These are phyloP conservation scores for Echinarachnius parma DNA, from an alignment of 53 echinoderm and acorn worm species.

Conservation along the genomic window DNA sequence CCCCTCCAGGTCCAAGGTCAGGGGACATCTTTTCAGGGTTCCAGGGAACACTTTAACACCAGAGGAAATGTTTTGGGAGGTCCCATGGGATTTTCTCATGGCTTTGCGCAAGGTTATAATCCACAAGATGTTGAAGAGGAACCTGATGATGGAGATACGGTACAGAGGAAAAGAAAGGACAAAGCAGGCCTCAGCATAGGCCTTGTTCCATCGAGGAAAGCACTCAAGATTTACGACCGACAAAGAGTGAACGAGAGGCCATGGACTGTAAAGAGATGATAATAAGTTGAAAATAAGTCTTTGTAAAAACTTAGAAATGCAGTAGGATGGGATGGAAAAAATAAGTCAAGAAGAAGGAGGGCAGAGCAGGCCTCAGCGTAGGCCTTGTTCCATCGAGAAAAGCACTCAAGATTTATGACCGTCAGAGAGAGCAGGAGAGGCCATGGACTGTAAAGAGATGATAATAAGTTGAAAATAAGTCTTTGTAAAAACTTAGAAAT, in stretches of 20 bases:
- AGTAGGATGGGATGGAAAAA: too few relatives aligned
- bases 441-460: conserved; percentile 66
- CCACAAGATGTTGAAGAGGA: background rate
- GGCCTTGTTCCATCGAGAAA: conserved; percentile 68
- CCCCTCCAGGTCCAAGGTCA: background rate
- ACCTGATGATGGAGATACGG: conserved; percentile 16
- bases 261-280: conserved; percentile 59
- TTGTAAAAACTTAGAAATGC: too few relatives aligned
- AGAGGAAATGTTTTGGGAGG: background rate
- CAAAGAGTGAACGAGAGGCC: conserved; percentile 58
- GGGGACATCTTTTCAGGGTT: background rate
- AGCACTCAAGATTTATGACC: conserved; percentile 53
- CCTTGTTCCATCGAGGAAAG: conserved; percentile 70
- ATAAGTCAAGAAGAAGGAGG: conserved; percentile 64
- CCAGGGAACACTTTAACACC: background rate
- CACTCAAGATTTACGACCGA: conserved; percentile 51
- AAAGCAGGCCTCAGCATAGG: conserved; percentile 59
- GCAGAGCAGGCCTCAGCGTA: conserved; percentile 59
- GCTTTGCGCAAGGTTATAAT: background rate
- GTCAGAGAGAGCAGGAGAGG: conserved; percentile 52
- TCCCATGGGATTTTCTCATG: background rate
- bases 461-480: too few relatives aligned
- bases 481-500: too few relatives aligned
- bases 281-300: too few relatives aligned
- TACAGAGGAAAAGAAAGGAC: conserved; percentile 52